phyloP scores from a whole-genome alignment of 2,888 invertebrate genomes.

The Agriopis leucophaearia region DNA sequence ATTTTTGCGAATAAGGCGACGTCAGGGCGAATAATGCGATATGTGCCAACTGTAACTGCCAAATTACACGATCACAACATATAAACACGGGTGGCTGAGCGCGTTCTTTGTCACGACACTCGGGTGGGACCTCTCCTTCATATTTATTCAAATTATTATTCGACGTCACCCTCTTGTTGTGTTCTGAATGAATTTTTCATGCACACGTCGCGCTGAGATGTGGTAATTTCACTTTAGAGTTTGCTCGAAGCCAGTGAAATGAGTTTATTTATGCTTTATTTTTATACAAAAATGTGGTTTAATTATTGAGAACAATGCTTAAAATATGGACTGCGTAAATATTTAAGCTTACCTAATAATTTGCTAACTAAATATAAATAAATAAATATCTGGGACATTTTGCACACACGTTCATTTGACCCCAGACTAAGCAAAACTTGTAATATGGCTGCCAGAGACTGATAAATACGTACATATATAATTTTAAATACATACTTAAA shows the following conservation, averaged over 20 bases:
- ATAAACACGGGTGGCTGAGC: conserved; percentile 78
- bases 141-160: conserved; percentile 86
- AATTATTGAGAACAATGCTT: conserved; percentile 57
- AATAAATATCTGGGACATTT: no score
- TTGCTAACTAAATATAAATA: not conserved
- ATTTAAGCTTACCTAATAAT: not conserved
- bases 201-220: conserved; percentile 76
- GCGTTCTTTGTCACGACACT: conserved; percentile 79
- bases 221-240: conserved; percentile 85
- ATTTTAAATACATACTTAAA: no score
- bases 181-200: conserved; percentile 85
- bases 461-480: no score
- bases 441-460: no score
- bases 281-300: conserved; percentile 63
- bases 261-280: conserved; percentile 77
- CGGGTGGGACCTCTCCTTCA: conserved; percentile 68
- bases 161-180: conserved; percentile 80
- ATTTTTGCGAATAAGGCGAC: conserved; percentile 72
- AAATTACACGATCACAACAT: conserved; percentile 81
- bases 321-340: not conserved
- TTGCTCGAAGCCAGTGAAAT: conserved; percentile 73
- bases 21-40: conserved; percentile 71
- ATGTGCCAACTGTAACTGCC: conserved; percentile 68
- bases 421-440: no score
- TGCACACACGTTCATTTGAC: no score